Evolutionary conservation across 2,113 vertebrate genomes (phyloP).

Genomic region (Muscicapa adusta): DNA sequence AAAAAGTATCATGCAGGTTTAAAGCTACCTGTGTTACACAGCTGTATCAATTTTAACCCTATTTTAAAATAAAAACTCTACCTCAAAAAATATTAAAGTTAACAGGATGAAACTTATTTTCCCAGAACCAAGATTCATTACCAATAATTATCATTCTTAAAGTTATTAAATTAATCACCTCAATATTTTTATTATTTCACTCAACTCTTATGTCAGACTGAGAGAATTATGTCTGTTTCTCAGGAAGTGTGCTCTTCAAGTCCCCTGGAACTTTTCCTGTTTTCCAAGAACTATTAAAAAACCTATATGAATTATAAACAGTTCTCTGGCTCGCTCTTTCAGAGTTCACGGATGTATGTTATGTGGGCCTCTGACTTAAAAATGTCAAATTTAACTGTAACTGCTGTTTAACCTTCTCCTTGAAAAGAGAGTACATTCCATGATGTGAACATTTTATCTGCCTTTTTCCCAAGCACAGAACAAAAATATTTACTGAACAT

Average conservation of each 20-base stretch:
- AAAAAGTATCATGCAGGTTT: not conserved
- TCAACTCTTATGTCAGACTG: not conserved
- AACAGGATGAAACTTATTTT: not conserved
- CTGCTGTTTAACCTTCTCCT: not conserved
- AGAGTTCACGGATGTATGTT: not conserved
- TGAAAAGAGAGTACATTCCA: not conserved
- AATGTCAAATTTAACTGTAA: not conserved
- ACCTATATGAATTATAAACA: not conserved
- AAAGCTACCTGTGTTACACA: not conserved
- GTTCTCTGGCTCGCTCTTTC: not conserved
- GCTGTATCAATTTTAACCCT: not conserved
- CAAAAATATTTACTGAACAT: conserved; percentile 17
- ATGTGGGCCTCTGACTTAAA: not conserved
- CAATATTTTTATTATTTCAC: not conserved
- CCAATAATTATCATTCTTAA: not conserved
- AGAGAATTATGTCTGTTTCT: not conserved
- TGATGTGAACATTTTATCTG: not conserved
- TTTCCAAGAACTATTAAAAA: not conserved
- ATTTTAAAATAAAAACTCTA: not conserved
- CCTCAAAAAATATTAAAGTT: not conserved
- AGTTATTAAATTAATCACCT: not conserved
- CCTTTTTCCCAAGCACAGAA: conserved; percentile 14
- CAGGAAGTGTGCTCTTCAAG: not conserved
- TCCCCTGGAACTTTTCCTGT: not conserved
- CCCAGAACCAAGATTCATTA: not conserved